These are phyloP conservation scores for Chorisops tibialis DNA, from an alignment of 2,888 invertebrate genomes.

Conservation along the genomic window DNA sequence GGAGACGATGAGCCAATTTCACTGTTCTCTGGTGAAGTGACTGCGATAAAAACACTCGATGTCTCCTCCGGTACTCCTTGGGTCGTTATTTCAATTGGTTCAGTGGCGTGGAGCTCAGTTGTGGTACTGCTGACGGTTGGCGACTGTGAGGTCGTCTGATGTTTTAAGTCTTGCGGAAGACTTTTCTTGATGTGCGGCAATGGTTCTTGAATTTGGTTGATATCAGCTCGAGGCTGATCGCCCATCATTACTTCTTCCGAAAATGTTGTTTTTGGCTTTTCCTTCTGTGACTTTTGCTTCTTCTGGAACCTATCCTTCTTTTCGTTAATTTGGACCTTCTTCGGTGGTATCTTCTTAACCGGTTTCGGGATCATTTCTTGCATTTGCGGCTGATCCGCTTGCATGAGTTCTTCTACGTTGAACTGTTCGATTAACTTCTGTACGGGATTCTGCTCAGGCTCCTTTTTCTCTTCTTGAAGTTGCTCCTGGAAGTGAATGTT, in stretches of 20 bases:
- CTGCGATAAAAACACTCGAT: conserved; percentile 21
- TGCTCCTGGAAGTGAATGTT: conserved; percentile 44
- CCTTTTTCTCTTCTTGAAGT: conserved; percentile 36
- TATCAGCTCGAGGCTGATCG: conserved; percentile 42
- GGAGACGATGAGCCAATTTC: conserved; percentile 31
- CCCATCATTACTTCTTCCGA: conserved; percentile 50
- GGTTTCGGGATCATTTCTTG: conserved; percentile 42
- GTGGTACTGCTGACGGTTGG: conserved; percentile 32
- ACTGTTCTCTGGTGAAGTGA: conserved; percentile 11
- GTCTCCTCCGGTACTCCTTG: not conserved
- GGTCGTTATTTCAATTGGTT: conserved; percentile 9
- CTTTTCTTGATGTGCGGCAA: conserved; percentile 49
- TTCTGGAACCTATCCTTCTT: conserved; percentile 41
- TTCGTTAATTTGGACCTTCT: conserved; percentile 41
- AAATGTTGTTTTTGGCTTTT: conserved; percentile 28
- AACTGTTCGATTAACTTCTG: conserved; percentile 45
- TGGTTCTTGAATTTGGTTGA: conserved; percentile 47
- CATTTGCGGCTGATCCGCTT: conserved; percentile 43
- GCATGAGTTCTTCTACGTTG: conserved; percentile 49
- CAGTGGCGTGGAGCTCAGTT: conserved; percentile 28
- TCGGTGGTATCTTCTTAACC: conserved; percentile 35
- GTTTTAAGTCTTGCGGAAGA: conserved; percentile 42
- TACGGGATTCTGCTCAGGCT: conserved; percentile 42
- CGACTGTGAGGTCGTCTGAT: conserved; percentile 33
- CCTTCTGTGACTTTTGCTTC: conserved; percentile 32